Conservation (phyloP, 2,113 vertebrate species). For the Hippocampus comes region DNA sequence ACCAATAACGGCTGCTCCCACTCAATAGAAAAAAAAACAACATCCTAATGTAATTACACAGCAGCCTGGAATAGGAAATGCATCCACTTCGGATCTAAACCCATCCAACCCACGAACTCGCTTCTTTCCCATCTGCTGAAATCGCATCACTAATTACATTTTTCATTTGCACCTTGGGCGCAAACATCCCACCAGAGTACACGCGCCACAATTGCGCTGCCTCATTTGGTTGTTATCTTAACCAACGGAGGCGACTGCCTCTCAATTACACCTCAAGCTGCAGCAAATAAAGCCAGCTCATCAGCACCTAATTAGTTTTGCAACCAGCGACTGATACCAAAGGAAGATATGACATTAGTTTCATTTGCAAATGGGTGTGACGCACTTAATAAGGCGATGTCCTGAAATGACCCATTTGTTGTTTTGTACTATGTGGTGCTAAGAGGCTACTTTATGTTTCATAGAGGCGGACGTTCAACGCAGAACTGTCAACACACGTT, state of each 20-base stretch:
- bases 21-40: conserved; percentile 38
- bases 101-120: conserved; percentile 52
- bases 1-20: conserved; percentile 33
- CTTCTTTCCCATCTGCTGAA: conserved; percentile 24
- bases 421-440: background rate
- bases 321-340: conserved; percentile 15
- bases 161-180: conserved; percentile 43
- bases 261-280: conserved; percentile 39
- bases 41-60: conserved; percentile 50
- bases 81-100: conserved; percentile 44
- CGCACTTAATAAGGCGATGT: background rate
- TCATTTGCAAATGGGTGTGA: conserved; percentile 12
- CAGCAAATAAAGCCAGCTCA: conserved; percentile 40
- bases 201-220: conserved; percentile 3
- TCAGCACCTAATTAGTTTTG: conserved; percentile 60
- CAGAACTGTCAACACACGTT: background rate
- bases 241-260: conserved; percentile 19
- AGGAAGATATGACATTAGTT: conserved; percentile 24
- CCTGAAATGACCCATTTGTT: background rate
- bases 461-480: background rate
- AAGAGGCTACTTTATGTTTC: background rate
- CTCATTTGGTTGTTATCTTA: conserved; percentile 22
- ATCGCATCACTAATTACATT: conserved; percentile 55
- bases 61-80: conserved; percentile 39
- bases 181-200: conserved; percentile 19